These are phyloP conservation scores for Peromyscus maniculatus DNA, from an alignment of 2,113 vertebrate species.

Conservation along the genomic window DNA sequence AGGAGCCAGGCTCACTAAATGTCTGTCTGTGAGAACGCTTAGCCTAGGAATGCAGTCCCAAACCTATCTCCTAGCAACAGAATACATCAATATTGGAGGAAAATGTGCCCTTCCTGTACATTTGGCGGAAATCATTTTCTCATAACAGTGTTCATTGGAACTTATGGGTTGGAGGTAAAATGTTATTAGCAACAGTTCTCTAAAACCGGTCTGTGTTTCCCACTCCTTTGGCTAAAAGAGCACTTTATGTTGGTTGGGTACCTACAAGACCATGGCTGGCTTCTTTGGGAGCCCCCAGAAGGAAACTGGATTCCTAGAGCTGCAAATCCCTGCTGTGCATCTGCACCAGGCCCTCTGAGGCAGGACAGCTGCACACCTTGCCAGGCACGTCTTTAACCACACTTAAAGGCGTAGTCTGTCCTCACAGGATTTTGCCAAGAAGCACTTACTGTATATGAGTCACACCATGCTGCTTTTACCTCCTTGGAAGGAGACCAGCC, in stretches of 20 bases:
- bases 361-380: background rate
- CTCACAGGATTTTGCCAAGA: background rate
- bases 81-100: conserved; percentile 8
- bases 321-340: background rate
- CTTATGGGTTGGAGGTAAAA: background rate
- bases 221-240: background rate
- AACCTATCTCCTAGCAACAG: conserved; percentile 67
- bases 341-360: background rate
- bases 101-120: background rate
- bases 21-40: conserved; percentile 40
- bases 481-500: background rate
- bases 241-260: background rate
- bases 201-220: background rate
- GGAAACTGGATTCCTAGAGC: background rate
- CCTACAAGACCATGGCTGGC: background rate
- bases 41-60: conserved; percentile 51
- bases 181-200: background rate
- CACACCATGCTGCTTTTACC: background rate
- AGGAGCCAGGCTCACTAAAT: conserved; percentile 27
- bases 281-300: background rate
- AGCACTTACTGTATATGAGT: background rate
- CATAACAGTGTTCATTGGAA: background rate
- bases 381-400: background rate
- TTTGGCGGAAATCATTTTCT: conserved; percentile 43
- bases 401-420: background rate